phyloP scores from a whole-genome alignment of 2,113 vertebrate species.

The Nesogale talazaci region DNA sequence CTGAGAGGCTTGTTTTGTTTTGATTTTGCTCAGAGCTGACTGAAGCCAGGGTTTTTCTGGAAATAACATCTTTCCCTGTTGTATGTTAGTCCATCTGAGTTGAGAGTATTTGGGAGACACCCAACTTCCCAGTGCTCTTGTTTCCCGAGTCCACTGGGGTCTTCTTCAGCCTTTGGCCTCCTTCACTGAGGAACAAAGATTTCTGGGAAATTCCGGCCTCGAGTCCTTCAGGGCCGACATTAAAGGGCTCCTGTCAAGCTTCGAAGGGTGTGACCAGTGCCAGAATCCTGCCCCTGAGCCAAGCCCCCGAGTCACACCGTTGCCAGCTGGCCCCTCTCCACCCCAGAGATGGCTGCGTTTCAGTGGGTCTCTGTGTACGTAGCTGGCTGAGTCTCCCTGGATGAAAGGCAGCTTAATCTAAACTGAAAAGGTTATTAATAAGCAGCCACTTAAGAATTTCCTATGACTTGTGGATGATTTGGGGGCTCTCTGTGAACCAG shows the following conservation, averaged over 20 bases:
- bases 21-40: constrained; percentile 40
- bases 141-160: constrained; percentile 36
- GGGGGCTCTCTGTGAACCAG: constrained; percentile 44
- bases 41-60: constrained; percentile 51
- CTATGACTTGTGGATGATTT: constrained; percentile 74
- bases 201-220: constrained; percentile 74
- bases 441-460: constrained; percentile 82
- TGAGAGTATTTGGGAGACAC: background rate
- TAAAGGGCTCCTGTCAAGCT: constrained; percentile 73
- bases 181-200: constrained; percentile 28
- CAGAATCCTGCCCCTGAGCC: constrained; percentile 69
- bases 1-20: constrained; percentile 2
- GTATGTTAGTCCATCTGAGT: background rate
- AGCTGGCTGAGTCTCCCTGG: constrained; percentile 69
- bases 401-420: constrained; percentile 80
- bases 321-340: constrained; percentile 76
- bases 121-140: background rate
- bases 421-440: constrained; percentile 83
- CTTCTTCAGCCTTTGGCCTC: constrained; percentile 52
- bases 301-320: constrained; percentile 59
- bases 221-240: constrained; percentile 62
- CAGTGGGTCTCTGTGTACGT: constrained; percentile 69
- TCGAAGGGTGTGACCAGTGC: constrained; percentile 70
- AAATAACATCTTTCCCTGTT: constrained; percentile 43
- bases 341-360: constrained; percentile 69